phyloP scores from a whole-genome alignment of 2,113 vertebrate genomes.

The Diadophis punctatus region DNA sequence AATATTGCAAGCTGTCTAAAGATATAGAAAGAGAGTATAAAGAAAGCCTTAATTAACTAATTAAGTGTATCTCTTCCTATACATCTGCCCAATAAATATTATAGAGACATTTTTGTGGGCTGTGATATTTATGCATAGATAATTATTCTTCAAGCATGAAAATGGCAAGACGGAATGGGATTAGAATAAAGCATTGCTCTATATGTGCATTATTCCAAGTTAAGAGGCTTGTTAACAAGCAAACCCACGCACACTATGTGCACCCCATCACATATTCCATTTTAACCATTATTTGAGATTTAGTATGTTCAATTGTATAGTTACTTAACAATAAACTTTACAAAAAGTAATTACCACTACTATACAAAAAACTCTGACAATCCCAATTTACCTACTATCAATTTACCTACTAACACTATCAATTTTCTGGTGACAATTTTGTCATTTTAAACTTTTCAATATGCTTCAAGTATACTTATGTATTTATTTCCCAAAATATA shows the following conservation, averaged over 20 bases:
- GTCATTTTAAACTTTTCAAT: not conserved
- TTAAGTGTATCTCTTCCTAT: slow-evolving; percentile 23
- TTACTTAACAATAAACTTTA: not conserved
- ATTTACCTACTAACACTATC: not conserved
- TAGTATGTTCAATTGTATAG: not conserved
- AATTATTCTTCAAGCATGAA: not conserved
- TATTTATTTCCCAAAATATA: not conserved
- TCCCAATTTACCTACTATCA: not conserved
- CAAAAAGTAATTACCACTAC: not conserved
- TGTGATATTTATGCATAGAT: not conserved
- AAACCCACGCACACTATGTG: not conserved
- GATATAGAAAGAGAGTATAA: not conserved
- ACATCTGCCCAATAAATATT: slow-evolving; percentile 24
- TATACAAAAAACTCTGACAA: not conserved
- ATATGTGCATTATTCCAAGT: not conserved
- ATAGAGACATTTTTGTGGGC: not conserved
- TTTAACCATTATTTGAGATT: not conserved
- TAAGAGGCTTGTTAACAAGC: not conserved
- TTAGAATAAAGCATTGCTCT: not conserved
- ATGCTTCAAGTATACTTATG: not conserved
- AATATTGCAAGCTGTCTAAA: not conserved
- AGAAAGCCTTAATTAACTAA: not conserved
- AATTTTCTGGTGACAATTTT: not conserved
- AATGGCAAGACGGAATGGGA: not conserved
- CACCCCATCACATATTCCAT: not conserved